A percentile compares a stretch with the other conserved stretches of the same genome.
These are phyloP conservation scores for Ericerus pela DNA, from an alignment of 1,140 invertebrate species.

Conservation along the genomic window DNA sequence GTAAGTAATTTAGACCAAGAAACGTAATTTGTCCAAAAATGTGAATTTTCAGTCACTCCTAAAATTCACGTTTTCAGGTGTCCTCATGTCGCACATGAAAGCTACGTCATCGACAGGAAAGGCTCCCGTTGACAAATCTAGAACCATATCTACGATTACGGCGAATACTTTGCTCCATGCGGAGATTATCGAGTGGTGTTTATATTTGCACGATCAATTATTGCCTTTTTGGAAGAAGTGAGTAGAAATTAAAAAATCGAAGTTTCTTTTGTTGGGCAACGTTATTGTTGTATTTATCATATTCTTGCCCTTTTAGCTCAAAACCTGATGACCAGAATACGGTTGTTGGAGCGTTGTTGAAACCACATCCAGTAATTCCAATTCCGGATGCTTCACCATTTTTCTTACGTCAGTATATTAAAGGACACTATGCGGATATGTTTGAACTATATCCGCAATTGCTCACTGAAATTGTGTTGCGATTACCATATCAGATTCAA, in stretches of 20 bases:
- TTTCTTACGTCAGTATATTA: slow-evolving; percentile 84
- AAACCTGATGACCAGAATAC: slow-evolving; percentile 5
- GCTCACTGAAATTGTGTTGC: slow-evolving; percentile 84
- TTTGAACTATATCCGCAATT: slow-evolving; percentile 87
- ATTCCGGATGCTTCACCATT: slow-evolving; percentile 91
- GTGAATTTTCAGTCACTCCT: no score
- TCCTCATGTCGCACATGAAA: slow-evolving; percentile 52
- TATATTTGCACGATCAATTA: slow-evolving; percentile 59
- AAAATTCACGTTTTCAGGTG: neutral
- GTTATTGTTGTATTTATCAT: no score
- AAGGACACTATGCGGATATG: slow-evolving; percentile 77
- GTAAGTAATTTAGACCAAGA: no score
- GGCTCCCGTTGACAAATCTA: slow-evolving; percentile 42
- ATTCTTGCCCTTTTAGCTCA: neutral
- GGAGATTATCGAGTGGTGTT: slow-evolving; percentile 66
- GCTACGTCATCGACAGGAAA: slow-evolving; percentile 31
- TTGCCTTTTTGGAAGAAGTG: slow-evolving; percentile 54
- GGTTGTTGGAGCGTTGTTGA: slow-evolving; percentile 45
- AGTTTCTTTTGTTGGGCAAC: no score
- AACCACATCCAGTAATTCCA: slow-evolving; percentile 59
- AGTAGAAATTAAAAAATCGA: no score
- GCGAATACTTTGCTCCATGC: slow-evolving; percentile 61
- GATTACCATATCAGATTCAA: slow-evolving; percentile 85
- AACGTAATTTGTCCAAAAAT: no score
- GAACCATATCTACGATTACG: slow-evolving; percentile 55